Base-by-base conservation (phyloP, 1,140 invertebrate species). In the Elymnias hypermnestra region DNA sequence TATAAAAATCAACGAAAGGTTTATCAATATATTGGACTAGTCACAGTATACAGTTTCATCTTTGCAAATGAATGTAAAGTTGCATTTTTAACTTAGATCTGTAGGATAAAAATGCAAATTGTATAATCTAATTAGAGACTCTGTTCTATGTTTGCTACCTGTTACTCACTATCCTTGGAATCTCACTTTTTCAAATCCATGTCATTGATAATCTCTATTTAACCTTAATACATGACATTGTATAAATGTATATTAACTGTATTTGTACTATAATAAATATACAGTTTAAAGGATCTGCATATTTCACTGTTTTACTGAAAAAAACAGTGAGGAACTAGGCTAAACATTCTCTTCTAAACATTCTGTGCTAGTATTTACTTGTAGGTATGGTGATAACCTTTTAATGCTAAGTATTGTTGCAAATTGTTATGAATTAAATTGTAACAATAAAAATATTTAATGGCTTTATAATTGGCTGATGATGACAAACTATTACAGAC, bases 1-100 rank as follows among this genome's bases (percentile, higher is more conserved):
- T 44, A 43, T 48, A 36, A 44, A 53, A 57, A 77, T 75, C 75
- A 77, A 75, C 73, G 65, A 77, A 73, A 70, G 62, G 73, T 62
- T 67, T 47, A 37, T 59, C 63, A 56, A 63, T 57, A 68, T 57
- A 71, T 72, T 72, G 57, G 59, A 63, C 77, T 82, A 79, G 77
- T 79, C 77, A 77, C 39, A 37, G 29, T 40, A 60, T 57, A 36
- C 21, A 33, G 43, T 73, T 62, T 62, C n/a, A n/a, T n/a, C n/a
- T n/a, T n/a, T n/a, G n/a, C n/a, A n/a, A n/a, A n/a, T n/a, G n/a
- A n/a, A n/a, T n/a, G n/a, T n/a, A 25, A 25, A 36, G 6, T 36
- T 21, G 1, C 15, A 19, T 21, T 36, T 19, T 10, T 3, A 13
- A 12, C 23, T 47, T 23, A 48, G 18, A 40, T 25, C 17, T 44